A percentile compares a stretch with the other conserved stretches of the same genome.
Conservation (phyloP, 2,888 invertebrate genomes). For the Lacanobia oleracea region DNA sequence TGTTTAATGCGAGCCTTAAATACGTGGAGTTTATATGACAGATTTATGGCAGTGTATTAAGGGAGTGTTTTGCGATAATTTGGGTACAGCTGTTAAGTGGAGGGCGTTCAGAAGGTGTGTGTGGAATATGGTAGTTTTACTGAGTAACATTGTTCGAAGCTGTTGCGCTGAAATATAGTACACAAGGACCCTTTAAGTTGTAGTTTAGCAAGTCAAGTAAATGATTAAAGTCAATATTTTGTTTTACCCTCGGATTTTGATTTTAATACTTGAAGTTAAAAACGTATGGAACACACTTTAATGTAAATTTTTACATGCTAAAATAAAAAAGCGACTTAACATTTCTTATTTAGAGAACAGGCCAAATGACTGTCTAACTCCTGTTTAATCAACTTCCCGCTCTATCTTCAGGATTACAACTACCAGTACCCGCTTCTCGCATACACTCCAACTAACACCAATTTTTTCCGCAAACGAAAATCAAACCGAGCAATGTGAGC, state of each 20-base stretch:
- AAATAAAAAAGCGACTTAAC: not conserved
- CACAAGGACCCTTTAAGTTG: no score
- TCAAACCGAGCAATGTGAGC: constrained; percentile 50
- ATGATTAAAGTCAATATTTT: no score
- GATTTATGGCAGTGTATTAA: constrained; percentile 40
- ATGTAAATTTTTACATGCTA: not conserved
- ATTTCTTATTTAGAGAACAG: not conserved
- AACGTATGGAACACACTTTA: not conserved
- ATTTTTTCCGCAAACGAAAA: constrained; percentile 58
- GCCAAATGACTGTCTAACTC: not conserved
- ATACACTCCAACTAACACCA: constrained; percentile 37
- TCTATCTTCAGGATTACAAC: constrained; percentile 3
- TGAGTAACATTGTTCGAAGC: constrained; percentile 13
- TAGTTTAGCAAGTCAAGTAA: not conserved
- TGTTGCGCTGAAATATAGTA: not conserved
- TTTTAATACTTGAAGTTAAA: not conserved
- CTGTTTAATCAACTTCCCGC: not conserved
- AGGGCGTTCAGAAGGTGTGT: constrained; percentile 3
- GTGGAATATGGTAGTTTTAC: constrained; percentile 23
- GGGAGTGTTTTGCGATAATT: constrained; percentile 42
- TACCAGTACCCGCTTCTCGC: not conserved
- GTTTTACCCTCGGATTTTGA: not conserved
- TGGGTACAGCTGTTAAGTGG: constrained; percentile 21
- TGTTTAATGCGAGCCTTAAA: constrained; percentile 31
- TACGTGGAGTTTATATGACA: constrained; percentile 43